These are phyloP conservation scores for Uropsilus gracilis DNA, from an alignment of 2,113 vertebrate species.

Conservation along the genomic window DNA sequence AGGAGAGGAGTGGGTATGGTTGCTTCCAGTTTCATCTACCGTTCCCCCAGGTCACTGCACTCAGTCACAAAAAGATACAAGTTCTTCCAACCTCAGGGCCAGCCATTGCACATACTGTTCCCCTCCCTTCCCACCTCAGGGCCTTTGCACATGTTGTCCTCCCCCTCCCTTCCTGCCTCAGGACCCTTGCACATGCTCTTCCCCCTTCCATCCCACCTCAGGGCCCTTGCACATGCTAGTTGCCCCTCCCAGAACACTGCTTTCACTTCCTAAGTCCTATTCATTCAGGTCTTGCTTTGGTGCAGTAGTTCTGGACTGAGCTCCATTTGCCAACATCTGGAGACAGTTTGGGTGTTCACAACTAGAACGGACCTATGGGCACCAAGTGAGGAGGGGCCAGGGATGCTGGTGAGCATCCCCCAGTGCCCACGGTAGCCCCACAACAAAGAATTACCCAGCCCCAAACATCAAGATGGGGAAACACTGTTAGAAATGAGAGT, in stretches of 20 bases:
- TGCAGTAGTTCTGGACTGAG: neutral
- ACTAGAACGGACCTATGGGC: neutral
- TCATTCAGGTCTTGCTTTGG: neutral
- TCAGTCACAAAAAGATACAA: fast-evolving
- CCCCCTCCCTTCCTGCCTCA: no score
- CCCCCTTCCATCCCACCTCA: no score
- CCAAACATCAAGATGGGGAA: neutral
- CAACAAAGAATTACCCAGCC: neutral
- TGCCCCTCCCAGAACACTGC: neutral
- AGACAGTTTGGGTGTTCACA: neutral
- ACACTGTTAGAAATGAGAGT: no score
- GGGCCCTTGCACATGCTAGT: neutral
- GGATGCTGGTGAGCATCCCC: neutral
- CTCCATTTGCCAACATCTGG: neutral
- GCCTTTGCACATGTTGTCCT: no score
- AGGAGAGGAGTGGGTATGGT: no score
- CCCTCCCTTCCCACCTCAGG: no score
- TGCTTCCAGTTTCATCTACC: neutral
- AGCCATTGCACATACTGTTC: no score
- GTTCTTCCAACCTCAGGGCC: neutral
- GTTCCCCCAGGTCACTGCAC: no score
- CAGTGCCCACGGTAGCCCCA: no score
- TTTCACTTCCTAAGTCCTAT: neutral
- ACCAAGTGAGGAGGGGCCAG: neutral
- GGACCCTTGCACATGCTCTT: no score